Base-by-base conservation (phyloP, 2,888 invertebrate species). In the Dolomedes plantarius region DNA sequence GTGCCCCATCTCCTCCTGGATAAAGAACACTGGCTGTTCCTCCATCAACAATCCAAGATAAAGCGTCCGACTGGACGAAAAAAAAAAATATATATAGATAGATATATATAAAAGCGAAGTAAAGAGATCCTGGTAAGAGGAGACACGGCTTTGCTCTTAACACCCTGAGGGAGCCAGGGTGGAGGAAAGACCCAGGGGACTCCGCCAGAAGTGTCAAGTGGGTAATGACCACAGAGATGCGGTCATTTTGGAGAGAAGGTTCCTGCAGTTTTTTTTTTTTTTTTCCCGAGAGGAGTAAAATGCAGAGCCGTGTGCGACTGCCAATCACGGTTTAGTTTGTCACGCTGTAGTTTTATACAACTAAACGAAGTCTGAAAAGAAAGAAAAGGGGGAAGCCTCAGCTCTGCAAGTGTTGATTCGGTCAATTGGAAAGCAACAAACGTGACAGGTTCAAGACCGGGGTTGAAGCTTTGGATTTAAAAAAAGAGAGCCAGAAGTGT, bases 61-160 rank as follows among this genome's bases (percentile, higher is more conserved):
- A 69, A 28, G 36, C 31, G 13, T 29, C 41, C n/a, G 19, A 32
- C 7, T 71, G 19, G 13, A 1, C 46, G 29, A 71, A 46, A 36
- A 27, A 27, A 41, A 16, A 28, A 29, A 29, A 72, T n/a, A 13
- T n/a, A 56, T 23, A n/a, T 19, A 31, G 29, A 29, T 16, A 27
- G 19, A 32, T n/a, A n/a, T n/a, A n/a, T n/a, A n/a, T n/a, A 71
- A 46, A 46, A 29, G n/a, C 29, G 13, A 39, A 39, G 29, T 65
- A 65, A 31, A 56, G 23, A 23, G 56, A 56, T 56, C 56, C 23
- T 23, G n/a, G 65, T 65, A 72, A 29, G n/a, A 36, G 39, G 46
- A 36, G 79, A 81, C 81, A 81, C 27, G 81, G 68, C 73, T 81
- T 74, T 74, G 81, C 81, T 81, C 67, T 81, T 68, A 81, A 64